Percentiles rank a stretch among this genome's conserved stretches.
Evolutionary conservation across 2,888 invertebrate species (phyloP).

Genomic region (Agonopterix arenella): DNA sequence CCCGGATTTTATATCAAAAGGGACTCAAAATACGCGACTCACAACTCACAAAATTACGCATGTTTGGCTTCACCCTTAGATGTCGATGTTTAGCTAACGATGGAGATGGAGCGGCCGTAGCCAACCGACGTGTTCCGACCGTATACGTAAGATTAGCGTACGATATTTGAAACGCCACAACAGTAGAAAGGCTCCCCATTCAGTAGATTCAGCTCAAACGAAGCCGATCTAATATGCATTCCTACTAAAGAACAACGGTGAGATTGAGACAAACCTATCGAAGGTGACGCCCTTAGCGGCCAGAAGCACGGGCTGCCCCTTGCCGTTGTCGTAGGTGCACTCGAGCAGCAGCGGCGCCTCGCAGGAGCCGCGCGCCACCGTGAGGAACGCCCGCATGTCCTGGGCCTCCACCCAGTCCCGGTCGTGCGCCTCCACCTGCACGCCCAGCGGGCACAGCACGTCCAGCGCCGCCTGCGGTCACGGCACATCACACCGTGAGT

Average conservation of each 20-base stretch:
- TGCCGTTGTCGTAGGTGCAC: constrained; percentile 73
- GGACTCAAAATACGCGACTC: too few relatives aligned
- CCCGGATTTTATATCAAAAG: too few relatives aligned
- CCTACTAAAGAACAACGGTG: neutral
- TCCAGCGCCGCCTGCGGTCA: constrained; percentile 76
- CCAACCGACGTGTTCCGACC: too few relatives aligned
- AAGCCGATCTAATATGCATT: neutral
- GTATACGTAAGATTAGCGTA: too few relatives aligned
- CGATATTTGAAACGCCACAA: too few relatives aligned
- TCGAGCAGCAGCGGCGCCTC: constrained; percentile 81
- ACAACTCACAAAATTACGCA: too few relatives aligned
- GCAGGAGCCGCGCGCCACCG: constrained; percentile 82
- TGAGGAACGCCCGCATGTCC: constrained; percentile 77
- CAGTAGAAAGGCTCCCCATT: too few relatives aligned
- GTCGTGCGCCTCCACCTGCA: constrained; percentile 72
- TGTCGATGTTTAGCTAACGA: too few relatives aligned
- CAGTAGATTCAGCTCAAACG: neutral
- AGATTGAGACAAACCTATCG: constrained; percentile 52
- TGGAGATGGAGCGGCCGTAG: too few relatives aligned
- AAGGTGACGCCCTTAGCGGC: constrained; percentile 82
- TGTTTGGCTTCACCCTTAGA: too few relatives aligned
- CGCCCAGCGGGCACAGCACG: constrained; percentile 78
- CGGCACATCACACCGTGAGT: neutral
- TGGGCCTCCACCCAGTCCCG: constrained; percentile 79
- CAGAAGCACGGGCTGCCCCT: constrained; percentile 72